Conservation (phyloP, 1,140 invertebrate genomes). For the Leptonema lineaticorne region DNA sequence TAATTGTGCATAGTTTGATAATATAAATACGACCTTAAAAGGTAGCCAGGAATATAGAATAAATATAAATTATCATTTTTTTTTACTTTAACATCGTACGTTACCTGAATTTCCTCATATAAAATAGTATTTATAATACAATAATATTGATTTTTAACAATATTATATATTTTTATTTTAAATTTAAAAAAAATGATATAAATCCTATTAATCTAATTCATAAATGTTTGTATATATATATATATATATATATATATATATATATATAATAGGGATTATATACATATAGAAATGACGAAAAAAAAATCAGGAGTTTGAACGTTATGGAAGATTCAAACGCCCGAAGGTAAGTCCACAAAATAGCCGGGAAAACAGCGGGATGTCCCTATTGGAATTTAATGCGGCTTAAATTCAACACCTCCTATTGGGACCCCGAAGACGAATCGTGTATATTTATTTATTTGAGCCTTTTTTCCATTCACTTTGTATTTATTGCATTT, state of each 20-base stretch:
- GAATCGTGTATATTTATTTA: conserved; percentile 32
- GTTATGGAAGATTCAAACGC: background rate
- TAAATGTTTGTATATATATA: too few species aligned
- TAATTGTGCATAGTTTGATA: too few species aligned
- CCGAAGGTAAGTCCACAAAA: conserved; percentile 22
- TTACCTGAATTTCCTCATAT: background rate
- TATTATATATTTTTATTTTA: too few species aligned
- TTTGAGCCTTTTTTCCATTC: conserved; percentile 26
- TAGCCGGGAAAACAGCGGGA: conserved; percentile 23
- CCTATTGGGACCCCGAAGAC: conserved; percentile 23
- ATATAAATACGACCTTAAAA: too few species aligned
- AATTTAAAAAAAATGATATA: background rate
- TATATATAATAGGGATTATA: too few species aligned
- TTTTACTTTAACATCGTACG: too few species aligned
- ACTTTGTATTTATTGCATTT: background rate
- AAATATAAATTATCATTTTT: too few species aligned
- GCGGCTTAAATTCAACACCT: conserved; percentile 38
- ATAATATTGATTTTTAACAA: too few species aligned
- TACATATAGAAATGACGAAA: background rate
- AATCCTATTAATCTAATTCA: too few species aligned
- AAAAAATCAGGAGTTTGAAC: background rate
- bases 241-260: too few species aligned
- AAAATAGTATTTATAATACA: background rate
- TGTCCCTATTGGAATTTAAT: conserved; percentile 35
- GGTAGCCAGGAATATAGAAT: too few species aligned